Conservation (phyloP, 1,140 invertebrate species). For the Drosophila santomea region DNA sequence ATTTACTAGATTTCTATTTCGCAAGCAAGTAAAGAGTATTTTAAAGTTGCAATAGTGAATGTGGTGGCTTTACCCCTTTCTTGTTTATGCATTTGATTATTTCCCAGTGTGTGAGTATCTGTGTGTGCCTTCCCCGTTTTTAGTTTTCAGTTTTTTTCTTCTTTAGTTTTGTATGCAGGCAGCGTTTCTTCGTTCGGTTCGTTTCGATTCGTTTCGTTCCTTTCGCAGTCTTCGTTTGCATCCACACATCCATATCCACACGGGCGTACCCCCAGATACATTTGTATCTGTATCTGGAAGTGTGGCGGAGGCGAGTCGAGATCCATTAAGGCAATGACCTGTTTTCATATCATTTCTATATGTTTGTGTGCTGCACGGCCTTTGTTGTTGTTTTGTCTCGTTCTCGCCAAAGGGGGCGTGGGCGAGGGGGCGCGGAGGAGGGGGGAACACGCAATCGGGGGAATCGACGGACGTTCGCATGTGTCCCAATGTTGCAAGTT, state of each 20-base stretch:
- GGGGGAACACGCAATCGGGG: conserved; percentile 70
- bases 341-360: conserved; percentile 79
- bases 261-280: conserved; percentile 6
- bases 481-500: conserved; percentile 80
- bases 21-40: conserved; percentile 13
- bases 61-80: conserved; percentile 23
- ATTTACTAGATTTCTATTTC: not conserved
- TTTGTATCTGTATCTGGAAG: conserved; percentile 37
- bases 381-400: conserved; percentile 80
- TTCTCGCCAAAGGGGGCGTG: conserved; percentile 49
- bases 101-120: conserved; percentile 41
- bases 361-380: conserved; percentile 13
- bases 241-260: conserved; percentile 51
- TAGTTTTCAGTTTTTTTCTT: conserved; percentile 40
- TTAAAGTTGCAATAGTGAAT: not conserved
- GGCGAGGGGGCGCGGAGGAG: conserved; percentile 27
- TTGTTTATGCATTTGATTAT: conserved; percentile 82
- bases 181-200: conserved; percentile 54
- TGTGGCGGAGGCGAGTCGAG: conserved; percentile 51
- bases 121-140: conserved; percentile 59
- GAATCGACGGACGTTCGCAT: conserved; percentile 57
- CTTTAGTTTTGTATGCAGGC: conserved; percentile 72
- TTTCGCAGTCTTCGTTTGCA: conserved; percentile 63
- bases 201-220: conserved; percentile 38
- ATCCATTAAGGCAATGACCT: conserved; percentile 84